Percentiles rank a stretch among this genome's conserved stretches.
These are phyloP conservation scores for Drosophila navojoa DNA, from an alignment of 1,140 invertebrate genomes.

Conservation along the genomic window DNA sequence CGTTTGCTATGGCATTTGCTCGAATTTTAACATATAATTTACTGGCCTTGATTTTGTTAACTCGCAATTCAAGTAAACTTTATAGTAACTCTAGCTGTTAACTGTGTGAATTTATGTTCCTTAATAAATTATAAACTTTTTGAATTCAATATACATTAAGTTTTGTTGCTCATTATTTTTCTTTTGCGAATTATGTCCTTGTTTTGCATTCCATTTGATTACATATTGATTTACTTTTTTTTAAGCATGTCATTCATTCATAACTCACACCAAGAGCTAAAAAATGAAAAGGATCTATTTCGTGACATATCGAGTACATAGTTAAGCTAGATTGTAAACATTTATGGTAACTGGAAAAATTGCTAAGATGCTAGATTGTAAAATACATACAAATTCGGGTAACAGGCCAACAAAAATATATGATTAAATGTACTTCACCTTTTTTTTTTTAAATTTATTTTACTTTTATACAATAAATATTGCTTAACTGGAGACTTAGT, in stretches of 20 bases:
- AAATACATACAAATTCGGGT: no score
- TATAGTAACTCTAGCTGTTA: constrained; percentile 64
- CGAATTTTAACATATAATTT: constrained; percentile 58
- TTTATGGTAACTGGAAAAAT: constrained; percentile 5
- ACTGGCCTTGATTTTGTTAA: constrained; percentile 46
- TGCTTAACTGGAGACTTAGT: no score
- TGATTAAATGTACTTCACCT: not conserved
- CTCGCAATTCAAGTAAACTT: constrained; percentile 32
- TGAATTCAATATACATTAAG: constrained; percentile 62
- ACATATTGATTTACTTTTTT: constrained; percentile 9
- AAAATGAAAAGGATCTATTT: no score
- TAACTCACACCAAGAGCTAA: constrained; percentile 19
- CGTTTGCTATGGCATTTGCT: constrained; percentile 51
- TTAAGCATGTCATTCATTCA: constrained; percentile 28
- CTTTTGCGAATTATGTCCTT: constrained; percentile 44
- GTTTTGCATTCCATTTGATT: constrained; percentile 21
- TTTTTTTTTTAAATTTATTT: no score
- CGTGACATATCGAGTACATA: no score
- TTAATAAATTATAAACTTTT: constrained; percentile 75
- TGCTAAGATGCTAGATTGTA: not conserved
- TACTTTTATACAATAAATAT: no score
- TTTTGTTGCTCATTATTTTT: constrained; percentile 48
- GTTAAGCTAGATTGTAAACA: not conserved
- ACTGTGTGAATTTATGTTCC: constrained; percentile 68
- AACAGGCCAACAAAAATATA: not conserved